phyloP scores from a whole-genome alignment of 2,797 vertebrate species.

The Tragopan temminckii region DNA sequence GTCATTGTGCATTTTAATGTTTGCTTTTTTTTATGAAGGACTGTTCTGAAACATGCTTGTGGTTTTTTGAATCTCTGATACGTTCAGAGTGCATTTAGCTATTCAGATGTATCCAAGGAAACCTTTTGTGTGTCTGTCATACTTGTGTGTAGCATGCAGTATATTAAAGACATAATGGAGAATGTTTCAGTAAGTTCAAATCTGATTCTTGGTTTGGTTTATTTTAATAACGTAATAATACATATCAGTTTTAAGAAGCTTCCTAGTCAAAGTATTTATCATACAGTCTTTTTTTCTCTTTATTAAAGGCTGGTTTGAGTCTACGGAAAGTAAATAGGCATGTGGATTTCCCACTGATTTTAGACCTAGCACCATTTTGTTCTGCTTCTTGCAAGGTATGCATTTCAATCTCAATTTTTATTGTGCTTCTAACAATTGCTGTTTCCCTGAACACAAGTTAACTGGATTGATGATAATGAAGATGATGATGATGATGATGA shows the following conservation, averaged over 20 bases:
- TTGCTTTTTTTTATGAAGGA: not conserved
- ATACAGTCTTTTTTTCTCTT: not conserved
- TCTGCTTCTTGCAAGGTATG: conserved; percentile 95
- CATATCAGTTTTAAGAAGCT: not conserved
- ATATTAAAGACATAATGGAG: not conserved
- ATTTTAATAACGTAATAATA: not conserved
- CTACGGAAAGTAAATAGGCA: conserved; percentile 97
- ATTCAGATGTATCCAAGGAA: not conserved
- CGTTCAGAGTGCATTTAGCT: not conserved
- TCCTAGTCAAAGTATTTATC: not conserved
- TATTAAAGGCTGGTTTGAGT: conserved; percentile 92
- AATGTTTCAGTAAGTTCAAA: not conserved
- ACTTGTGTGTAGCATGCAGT: not conserved
- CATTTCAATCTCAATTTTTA: not conserved
- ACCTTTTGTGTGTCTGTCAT: not conserved
- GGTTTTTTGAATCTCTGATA: not conserved
- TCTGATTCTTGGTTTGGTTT: not conserved
- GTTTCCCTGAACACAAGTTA: not conserved
- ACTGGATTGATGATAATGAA: not conserved
- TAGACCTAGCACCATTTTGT: conserved; percentile 97
- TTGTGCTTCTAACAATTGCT: not conserved
- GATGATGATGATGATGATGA: not conserved
- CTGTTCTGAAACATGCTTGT: not conserved
- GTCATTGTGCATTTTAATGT: fast-evolving
- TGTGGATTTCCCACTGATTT: conserved; percentile 93